Evolutionary conservation across 2,113 vertebrate species (phyloP), one percentile per base, ranked within the genome.

Genomic region (Dunckerocampus dactyliophorus): DNA sequence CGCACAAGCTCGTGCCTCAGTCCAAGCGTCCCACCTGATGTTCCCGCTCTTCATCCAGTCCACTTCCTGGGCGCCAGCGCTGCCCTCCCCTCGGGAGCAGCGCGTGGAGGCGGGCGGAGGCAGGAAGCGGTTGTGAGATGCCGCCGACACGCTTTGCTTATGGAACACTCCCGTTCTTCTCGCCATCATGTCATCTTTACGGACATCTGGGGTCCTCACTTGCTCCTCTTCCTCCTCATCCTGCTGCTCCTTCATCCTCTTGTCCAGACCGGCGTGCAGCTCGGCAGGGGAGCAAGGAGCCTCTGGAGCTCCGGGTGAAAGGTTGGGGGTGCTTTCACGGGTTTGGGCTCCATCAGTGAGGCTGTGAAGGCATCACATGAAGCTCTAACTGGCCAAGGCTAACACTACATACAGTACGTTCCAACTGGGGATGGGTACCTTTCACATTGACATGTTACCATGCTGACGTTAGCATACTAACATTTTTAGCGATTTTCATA

Each of bases 121-220:
- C 51, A 91, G 82, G 77, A 90, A 91, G 49, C 62, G 75, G 76
- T 80, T 88, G 78, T 42, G 80, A 47, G 50, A 66, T 20, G 16
- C 59, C 11, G 47, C 28, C 46, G 62, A 45, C 0, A 49, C 15
- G 49, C n/a, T 71, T 71, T 83, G 62, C 71, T 86, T 91, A 68
- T 87, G 88, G 69, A 86, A 90, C 50, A 63, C 62, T 11, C 89
- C 87, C 4, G 85, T 81, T 72, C 82, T 80, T 60, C 91, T 82
- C 10, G 83, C 82, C 89, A 88, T 85, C 92, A 91, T 88, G 63
- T 92, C 86, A 4, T 92, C 90, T 85, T 92, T 90, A 81, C 71
- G 80, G 62, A 89, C 31, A 67, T 92, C 85, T 1, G 88, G 87
- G 31, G 84, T 75, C 74, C 17, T 80, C 47, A 89, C 88, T 1